Percentiles rank a stretch among this genome's conserved stretches.
These are phyloP conservation scores for Scelioninae gen. 1 DNA, from an alignment of 2,888 invertebrate genomes.

Conservation along the genomic window DNA sequence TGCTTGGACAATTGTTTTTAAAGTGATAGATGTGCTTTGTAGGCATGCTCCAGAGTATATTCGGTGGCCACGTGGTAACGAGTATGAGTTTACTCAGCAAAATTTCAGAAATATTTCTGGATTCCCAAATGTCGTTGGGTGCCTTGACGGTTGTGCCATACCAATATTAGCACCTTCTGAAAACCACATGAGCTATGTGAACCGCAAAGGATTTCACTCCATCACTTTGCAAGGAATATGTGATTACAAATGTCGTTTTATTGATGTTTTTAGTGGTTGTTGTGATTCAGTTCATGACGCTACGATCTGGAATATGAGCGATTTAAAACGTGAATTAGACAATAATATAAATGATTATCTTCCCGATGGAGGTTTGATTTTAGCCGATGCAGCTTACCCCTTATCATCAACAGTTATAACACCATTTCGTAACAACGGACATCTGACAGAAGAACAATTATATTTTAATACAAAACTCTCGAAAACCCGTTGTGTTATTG, in stretches of 20 bases:
- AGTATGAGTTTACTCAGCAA: constrained; percentile 2
- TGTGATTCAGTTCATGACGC: constrained; percentile 33
- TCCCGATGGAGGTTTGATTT: constrained; percentile 3
- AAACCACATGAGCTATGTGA: constrained; percentile 26
- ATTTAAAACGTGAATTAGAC: background rate
- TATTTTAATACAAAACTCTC: constrained; percentile 22
- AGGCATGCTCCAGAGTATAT: constrained; percentile 7
- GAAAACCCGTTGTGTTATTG: constrained; percentile 21
- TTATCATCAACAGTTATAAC: constrained; percentile 11
- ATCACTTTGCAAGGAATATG: constrained; percentile 37
- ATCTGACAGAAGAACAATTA: constrained; percentile 11
- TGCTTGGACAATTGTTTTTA: constrained; percentile 5
- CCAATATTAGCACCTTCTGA: constrained; percentile 11
- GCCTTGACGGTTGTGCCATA: constrained; percentile 27
- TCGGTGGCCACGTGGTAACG: constrained; percentile 15
- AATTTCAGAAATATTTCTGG: constrained; percentile 18
- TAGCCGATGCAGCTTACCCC: constrained; percentile 31
- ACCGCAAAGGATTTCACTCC: constrained; percentile 35
- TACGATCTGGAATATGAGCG: constrained; percentile 10
- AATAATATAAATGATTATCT: constrained; percentile 5
- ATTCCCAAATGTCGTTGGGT: constrained; percentile 33
- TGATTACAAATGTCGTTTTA: constrained; percentile 7
- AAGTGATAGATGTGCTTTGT: constrained; percentile 3
- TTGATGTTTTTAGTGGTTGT: constrained; percentile 36
- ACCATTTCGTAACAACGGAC: constrained; percentile 35